These are phyloP conservation scores for Setipinna tenuifilis DNA, from an alignment of 2,797 vertebrate genomes.

Conservation along the genomic window DNA sequence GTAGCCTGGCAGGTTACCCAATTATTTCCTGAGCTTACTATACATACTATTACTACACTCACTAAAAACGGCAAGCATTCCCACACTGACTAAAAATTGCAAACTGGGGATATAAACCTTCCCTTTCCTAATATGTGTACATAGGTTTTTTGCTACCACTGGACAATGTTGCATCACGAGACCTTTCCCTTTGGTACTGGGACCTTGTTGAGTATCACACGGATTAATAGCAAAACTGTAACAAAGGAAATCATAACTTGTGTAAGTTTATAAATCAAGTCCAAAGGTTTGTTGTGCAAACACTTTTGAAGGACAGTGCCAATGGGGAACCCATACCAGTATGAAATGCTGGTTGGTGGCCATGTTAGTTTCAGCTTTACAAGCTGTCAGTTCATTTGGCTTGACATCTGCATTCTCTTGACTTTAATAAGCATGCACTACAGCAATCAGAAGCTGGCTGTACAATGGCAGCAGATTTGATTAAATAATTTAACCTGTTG, in stretches of 20 bases:
- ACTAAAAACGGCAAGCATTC: neutral
- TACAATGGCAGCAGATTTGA: neutral
- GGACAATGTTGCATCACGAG: neutral
- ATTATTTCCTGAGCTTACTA: conserved; percentile 72
- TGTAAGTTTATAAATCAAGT: neutral
- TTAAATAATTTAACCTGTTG: neutral
- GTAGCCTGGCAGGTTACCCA: conserved; percentile 67
- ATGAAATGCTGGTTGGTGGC: neutral
- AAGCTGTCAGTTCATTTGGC: neutral
- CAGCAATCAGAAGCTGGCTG: neutral
- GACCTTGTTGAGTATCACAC: neutral
- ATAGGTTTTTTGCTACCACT: neutral
- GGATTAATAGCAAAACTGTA: neutral
- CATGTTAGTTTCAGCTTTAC: neutral
- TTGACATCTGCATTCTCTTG: neutral
- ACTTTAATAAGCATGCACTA: neutral
- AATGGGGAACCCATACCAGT: neutral
- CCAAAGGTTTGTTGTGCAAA: neutral
- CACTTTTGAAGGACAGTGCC: neutral
- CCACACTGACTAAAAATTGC: neutral
- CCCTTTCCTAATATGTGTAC: neutral
- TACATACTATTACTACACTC: conserved; percentile 40
- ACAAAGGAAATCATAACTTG: neutral
- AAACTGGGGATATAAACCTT: conserved; percentile 1
- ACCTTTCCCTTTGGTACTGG: neutral